A percentile compares a stretch with the other conserved stretches of the same genome.
phyloP scores from a whole-genome alignment of 2,797 vertebrate genomes.

The Lates japonicus region DNA sequence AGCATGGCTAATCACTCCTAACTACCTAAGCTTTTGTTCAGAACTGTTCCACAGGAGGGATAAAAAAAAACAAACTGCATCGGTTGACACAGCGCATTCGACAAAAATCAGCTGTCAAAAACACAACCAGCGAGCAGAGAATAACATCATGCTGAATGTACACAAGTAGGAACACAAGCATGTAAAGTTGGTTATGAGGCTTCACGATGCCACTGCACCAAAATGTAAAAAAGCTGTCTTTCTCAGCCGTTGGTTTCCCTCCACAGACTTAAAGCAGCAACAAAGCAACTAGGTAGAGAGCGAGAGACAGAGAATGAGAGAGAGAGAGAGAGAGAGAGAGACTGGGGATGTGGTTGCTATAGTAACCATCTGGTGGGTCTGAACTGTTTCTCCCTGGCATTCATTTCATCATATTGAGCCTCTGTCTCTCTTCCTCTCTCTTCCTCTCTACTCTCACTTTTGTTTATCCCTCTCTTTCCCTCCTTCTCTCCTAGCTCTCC shows the following conservation, averaged over 20 bases:
- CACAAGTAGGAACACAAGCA: constrained; percentile 22
- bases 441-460: constrained; percentile 63
- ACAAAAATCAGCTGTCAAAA: constrained; percentile 6
- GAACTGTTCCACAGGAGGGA: not conserved
- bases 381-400: constrained; percentile 84
- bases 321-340: constrained; percentile 63
- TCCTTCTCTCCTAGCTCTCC: constrained; percentile 64
- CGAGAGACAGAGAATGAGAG: constrained; percentile 56
- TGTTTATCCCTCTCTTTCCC: constrained; percentile 68
- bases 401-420: constrained; percentile 83
- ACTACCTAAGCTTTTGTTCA: constrained; percentile 3
- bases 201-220: constrained; percentile 78
- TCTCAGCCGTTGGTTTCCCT: constrained; percentile 72
- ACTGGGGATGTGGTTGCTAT: constrained; percentile 87
- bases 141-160: not conserved
- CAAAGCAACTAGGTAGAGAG: constrained; percentile 76
- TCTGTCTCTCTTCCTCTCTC: constrained; percentile 64
- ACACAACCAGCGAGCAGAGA: not conserved
- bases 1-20: constrained; percentile 10
- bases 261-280: constrained; percentile 80
- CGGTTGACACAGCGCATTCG: not conserved
- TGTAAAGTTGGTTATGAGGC: constrained; percentile 64
- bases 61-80: constrained; percentile 8
- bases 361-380: constrained; percentile 88
- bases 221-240: constrained; percentile 70